phyloP scores from a whole-genome alignment of 2,113 vertebrate species.

The Thalassarche chlororhynchos region DNA sequence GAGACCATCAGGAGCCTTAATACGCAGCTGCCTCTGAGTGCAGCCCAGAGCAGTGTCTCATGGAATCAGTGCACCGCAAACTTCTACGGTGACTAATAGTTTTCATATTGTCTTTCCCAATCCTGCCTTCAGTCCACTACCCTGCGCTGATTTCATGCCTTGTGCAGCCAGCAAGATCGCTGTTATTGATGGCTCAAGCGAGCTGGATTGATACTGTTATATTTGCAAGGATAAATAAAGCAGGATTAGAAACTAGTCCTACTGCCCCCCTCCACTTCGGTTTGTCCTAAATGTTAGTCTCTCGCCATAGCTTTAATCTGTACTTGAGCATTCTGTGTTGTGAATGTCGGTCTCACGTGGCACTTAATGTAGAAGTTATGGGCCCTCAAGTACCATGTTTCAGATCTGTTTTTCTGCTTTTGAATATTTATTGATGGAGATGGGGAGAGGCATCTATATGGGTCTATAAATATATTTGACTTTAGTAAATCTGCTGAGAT shows the following conservation, averaged over 20 bases:
- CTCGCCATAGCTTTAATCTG: background rate
- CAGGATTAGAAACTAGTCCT: background rate
- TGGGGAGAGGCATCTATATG: background rate
- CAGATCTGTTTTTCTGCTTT: background rate
- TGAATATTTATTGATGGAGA: background rate
- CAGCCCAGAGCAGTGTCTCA: background rate
- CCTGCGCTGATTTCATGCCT: background rate
- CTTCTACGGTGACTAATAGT: background rate
- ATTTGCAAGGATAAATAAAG: slow-evolving; percentile 14
- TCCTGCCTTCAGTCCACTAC: background rate
- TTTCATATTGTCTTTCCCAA: background rate
- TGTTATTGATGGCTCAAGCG: background rate
- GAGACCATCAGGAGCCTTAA: background rate
- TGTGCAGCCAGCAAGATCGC: background rate
- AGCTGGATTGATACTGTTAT: background rate
- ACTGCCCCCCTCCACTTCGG: background rate
- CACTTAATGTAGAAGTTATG: background rate
- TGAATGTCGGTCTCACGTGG: background rate
- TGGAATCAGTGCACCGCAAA: slow-evolving; percentile 4
- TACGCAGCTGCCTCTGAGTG: background rate
- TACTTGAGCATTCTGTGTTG: background rate
- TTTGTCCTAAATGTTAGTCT: background rate
- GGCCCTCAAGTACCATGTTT: background rate
- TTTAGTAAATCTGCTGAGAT: slow-evolving; percentile 66
- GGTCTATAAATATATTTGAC: slow-evolving; percentile 66